Evolutionary conservation across 2,797 vertebrate genomes (phyloP).

Genomic region (Chelon auratus): DNA sequence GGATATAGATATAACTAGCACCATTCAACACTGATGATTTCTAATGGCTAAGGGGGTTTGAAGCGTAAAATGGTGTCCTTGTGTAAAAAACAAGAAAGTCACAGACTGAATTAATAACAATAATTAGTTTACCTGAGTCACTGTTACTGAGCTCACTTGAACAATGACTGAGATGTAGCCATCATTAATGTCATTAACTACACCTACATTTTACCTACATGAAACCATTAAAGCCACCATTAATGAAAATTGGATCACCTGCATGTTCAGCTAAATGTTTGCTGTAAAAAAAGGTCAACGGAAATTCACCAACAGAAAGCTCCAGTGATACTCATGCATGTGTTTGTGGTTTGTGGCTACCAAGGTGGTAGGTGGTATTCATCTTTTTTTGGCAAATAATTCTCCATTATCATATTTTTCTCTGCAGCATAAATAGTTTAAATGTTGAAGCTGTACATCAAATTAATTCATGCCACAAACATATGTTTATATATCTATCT

Average conservation of each 20-base stretch:
- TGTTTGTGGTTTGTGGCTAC: background rate
- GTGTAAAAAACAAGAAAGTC: background rate
- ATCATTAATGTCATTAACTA: conserved; percentile 10
- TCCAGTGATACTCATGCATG: background rate
- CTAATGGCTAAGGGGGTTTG: background rate
- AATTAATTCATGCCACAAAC: too few relatives aligned
- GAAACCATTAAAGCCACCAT: background rate
- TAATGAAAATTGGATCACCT: background rate
- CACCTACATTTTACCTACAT: background rate
- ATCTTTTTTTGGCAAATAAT: too few relatives aligned
- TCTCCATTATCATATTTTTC: too few relatives aligned
- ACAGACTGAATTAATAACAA: background rate
- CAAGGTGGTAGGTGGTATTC: background rate
- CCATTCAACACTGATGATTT: conserved; percentile 6
- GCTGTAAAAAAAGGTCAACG: background rate
- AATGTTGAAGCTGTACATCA: too few relatives aligned
- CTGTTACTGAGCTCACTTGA: conserved; percentile 10
- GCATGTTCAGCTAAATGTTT: background rate
- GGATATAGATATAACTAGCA: conserved; percentile 1
- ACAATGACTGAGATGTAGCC: conserved; percentile 16
- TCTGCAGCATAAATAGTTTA: too few relatives aligned
- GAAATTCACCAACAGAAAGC: background rate
- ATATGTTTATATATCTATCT: too few relatives aligned
- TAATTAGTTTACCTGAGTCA: conserved; percentile 2
- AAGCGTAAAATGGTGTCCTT: background rate